phyloP scores from a whole-genome alignment of 1,140 invertebrate genomes.

The Drosophila carrolli region DNA sequence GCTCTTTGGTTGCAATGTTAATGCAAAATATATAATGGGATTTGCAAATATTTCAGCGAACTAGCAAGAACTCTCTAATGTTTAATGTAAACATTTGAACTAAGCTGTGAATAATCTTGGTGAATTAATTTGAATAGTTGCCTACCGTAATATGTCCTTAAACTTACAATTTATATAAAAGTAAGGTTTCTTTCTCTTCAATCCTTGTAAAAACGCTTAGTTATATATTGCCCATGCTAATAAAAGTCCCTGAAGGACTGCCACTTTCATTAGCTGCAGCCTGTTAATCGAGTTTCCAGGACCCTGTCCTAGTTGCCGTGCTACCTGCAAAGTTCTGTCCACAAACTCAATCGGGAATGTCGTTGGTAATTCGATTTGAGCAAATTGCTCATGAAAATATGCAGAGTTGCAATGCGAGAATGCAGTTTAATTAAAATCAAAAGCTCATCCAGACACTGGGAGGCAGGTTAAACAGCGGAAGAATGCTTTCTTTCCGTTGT shows the following conservation, averaged over 20 bases:
- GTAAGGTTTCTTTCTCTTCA: too few species aligned
- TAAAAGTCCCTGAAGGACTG: background rate
- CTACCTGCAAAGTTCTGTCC: background rate
- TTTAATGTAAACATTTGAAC: too few species aligned
- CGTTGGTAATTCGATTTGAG: constrained; percentile 68
- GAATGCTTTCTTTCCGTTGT: constrained; percentile 69
- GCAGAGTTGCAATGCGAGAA: constrained; percentile 22
- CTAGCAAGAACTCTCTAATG: too few species aligned
- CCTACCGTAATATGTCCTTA: too few species aligned
- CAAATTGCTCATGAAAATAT: constrained; percentile 72
- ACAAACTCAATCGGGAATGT: constrained; percentile 53
- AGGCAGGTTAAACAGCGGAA: constrained; percentile 13
- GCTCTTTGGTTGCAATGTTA: too few species aligned
- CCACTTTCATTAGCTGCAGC: constrained; percentile 7
- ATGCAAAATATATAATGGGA: too few species aligned
- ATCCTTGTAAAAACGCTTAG: too few species aligned
- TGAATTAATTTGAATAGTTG: too few species aligned
- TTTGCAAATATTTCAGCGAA: too few species aligned
- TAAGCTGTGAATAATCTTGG: too few species aligned
- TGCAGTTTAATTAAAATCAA: constrained; percentile 70
- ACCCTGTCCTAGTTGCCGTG: background rate
- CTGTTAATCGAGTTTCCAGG: constrained; percentile 31
- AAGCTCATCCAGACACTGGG: constrained; percentile 13
- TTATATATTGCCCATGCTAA: background rate
- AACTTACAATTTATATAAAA: too few species aligned